Evolutionary conservation across 2,113 vertebrate species (phyloP).

Genomic region (Miniopterus natalensis): DNA sequence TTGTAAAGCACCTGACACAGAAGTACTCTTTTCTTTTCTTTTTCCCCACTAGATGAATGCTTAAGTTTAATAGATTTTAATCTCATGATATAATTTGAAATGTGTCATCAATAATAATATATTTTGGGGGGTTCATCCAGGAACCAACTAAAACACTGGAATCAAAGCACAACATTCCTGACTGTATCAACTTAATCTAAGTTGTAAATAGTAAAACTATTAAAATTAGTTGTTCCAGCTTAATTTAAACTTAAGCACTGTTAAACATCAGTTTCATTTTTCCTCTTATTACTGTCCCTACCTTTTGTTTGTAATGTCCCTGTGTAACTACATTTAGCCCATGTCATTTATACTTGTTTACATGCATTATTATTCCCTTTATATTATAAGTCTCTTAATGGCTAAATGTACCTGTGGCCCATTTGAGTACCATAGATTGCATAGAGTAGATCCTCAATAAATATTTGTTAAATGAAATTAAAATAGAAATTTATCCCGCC

Average conservation of each 20-base stretch:
- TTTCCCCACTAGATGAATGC: not conserved
- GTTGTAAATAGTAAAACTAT: slow-evolving; percentile 49
- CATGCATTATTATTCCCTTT: not conserved
- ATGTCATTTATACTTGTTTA: not conserved
- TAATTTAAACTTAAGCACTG: not conserved
- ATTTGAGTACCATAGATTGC: not conserved
- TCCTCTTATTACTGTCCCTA: too few species aligned
- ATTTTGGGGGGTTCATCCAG: not conserved
- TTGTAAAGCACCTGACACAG: not conserved
- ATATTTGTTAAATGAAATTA: not conserved
- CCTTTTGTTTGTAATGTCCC: not conserved
- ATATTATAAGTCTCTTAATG: not conserved
- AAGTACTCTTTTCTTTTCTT: not conserved
- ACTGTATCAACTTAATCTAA: slow-evolving; percentile 52
- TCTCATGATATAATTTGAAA: slow-evolving; percentile 65
- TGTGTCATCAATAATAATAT: slow-evolving; percentile 32
- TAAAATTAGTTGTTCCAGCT: slow-evolving; percentile 1
- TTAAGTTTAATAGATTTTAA: slow-evolving; percentile 61
- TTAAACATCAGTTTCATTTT: not conserved
- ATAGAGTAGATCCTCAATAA: not conserved
- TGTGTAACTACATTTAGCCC: not conserved
- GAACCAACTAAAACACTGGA: slow-evolving; percentile 60
- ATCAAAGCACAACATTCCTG: slow-evolving; percentile 69
- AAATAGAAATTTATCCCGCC: not conserved
- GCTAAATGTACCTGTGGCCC: not conserved